Conservation (phyloP, 1,140 invertebrate species). For the Dryas iulia region DNA sequence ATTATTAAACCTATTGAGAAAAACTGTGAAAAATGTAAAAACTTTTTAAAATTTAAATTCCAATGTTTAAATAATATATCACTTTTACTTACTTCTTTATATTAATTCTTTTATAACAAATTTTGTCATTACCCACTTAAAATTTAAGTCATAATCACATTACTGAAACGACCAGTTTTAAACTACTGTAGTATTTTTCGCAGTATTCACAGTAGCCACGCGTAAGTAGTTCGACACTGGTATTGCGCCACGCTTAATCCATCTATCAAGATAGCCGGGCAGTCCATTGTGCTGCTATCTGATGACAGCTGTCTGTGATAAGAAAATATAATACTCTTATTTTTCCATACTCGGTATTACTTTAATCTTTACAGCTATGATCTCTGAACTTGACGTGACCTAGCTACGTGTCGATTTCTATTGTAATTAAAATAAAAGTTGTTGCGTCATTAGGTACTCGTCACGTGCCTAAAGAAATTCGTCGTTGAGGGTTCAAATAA, state of each 20-base stretch:
- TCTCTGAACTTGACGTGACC: conserved; percentile 23
- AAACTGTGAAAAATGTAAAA: not conserved
- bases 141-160: no score
- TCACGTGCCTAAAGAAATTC: no score
- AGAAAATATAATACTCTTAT: conserved; percentile 38
- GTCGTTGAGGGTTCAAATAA: no score
- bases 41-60: not conserved
- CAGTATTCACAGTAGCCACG: not conserved
- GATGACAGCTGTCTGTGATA: conserved; percentile 53
- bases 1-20: no score
- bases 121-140: no score
- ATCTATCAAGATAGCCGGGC: conserved; percentile 40
- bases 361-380: conserved; percentile 30
- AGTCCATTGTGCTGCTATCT: conserved; percentile 45
- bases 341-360: conserved; percentile 28
- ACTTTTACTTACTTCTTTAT: not conserved
- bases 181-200: not conserved
- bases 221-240: not conserved
- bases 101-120: not conserved
- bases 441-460: no score
- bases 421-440: not conserved
- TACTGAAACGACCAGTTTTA: no score
- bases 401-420: not conserved
- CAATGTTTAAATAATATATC: not conserved
- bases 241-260: conserved; percentile 25